These are phyloP conservation scores for Thymallus thymallus DNA, from an alignment of 2,113 vertebrate genomes.

Conservation along the genomic window DNA sequence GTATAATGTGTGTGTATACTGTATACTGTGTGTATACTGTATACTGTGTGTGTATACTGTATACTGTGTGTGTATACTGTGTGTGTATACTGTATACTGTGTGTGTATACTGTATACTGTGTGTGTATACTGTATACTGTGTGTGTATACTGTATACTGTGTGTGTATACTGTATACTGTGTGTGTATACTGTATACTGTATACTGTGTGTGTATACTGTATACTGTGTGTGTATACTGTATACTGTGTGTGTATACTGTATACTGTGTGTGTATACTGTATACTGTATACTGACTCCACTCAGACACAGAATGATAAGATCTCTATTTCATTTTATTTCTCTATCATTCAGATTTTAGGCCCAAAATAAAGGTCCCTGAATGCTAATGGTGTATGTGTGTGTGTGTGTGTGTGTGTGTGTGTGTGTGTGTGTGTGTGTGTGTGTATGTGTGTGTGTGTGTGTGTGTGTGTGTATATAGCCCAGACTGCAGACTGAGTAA, in stretches of 20 bases:
- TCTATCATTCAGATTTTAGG: constrained; percentile 36
- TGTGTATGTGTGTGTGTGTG: too few relatives aligned
- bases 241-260: background rate
- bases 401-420: too few relatives aligned
- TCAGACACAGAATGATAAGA: constrained; percentile 37
- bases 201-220: background rate
- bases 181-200: background rate
- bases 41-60: background rate
- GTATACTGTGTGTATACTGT: too few relatives aligned
- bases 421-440: too few relatives aligned
- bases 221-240: background rate
- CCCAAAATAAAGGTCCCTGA: constrained; percentile 32
- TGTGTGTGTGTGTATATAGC: constrained; percentile 19
- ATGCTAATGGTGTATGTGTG: too few relatives aligned
- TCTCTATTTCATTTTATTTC: constrained; percentile 51
- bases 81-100: background rate
- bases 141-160: background rate
- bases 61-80: background rate
- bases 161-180: background rate
- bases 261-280: background rate
- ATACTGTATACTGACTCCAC: too few relatives aligned
- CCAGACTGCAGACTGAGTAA: constrained; percentile 62
- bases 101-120: background rate
- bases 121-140: background rate
- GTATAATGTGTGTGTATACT: background rate